Evolutionary conservation across 2,797 vertebrate species (phyloP).

Genomic region (Heterohyrax brucei): DNA sequence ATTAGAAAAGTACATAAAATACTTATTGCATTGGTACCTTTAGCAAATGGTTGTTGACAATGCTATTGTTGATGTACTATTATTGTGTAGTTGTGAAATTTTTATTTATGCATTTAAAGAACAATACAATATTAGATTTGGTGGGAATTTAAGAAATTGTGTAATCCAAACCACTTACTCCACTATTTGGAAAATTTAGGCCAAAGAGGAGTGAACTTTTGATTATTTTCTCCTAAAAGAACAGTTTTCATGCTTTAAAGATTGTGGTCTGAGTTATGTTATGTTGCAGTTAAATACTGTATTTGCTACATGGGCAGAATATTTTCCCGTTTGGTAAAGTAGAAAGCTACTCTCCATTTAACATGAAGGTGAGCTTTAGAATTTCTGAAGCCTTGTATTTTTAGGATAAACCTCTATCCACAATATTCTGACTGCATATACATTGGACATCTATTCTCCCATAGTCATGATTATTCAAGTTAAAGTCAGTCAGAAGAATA

Average conservation of each 20-base stretch:
- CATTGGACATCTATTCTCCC: neutral
- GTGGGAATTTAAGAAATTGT: constrained; percentile 59
- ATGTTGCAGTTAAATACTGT: neutral
- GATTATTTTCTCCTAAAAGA: constrained; percentile 66
- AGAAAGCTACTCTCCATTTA: constrained; percentile 40
- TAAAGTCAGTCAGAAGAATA: neutral
- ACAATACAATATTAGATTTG: neutral
- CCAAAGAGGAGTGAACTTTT: constrained; percentile 3
- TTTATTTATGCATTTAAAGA: constrained; percentile 50
- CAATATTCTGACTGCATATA: neutral
- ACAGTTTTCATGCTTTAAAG: constrained; percentile 49
- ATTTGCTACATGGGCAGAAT: neutral
- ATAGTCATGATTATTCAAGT: neutral
- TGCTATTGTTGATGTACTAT: constrained; percentile 10
- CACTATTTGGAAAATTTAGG: constrained; percentile 60
- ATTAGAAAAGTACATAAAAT: neutral
- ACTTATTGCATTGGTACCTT: constrained; percentile 10
- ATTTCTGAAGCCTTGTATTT: neutral
- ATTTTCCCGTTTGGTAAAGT: constrained; percentile 2
- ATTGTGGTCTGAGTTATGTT: constrained; percentile 55
- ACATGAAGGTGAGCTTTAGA: neutral
- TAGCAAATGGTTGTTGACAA: constrained; percentile 22
- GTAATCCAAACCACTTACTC: neutral
- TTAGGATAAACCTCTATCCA: neutral
- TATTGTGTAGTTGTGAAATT: constrained; percentile 55